Conservation (phyloP, 2,113 vertebrate genomes). For the Macrotis lagotis region DNA sequence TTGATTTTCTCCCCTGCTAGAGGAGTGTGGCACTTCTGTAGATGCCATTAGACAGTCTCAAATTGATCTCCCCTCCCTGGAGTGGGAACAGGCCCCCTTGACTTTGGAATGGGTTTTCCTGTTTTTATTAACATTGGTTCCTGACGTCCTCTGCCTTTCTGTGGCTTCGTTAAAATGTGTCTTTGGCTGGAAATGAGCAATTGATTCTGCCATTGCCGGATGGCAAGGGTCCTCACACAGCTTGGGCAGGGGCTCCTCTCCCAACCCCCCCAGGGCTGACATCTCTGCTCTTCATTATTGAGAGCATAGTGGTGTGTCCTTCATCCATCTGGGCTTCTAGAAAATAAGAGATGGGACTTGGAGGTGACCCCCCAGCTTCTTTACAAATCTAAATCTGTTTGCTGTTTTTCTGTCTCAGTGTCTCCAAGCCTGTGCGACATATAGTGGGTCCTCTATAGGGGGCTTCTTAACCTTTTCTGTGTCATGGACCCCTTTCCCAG, state of each 20-base stretch:
- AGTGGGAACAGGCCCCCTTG: neutral
- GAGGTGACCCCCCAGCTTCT: neutral
- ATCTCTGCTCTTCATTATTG: neutral
- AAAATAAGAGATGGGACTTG: neutral
- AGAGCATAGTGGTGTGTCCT: neutral
- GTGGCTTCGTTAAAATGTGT: neutral
- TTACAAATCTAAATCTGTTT: no score
- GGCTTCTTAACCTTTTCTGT: no score
- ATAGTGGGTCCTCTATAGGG: no score
- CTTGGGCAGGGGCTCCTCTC: no score
- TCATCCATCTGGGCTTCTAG: neutral
- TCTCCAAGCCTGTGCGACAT: no score
- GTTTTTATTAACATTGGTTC: no score
- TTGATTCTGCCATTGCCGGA: neutral
- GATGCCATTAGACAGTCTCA: neutral
- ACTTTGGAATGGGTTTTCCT: neutral
- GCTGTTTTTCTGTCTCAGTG: no score
- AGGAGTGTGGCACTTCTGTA: neutral
- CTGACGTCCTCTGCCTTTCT: neutral
- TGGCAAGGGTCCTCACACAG: neutral
- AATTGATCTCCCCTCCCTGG: neutral
- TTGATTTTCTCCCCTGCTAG: neutral
- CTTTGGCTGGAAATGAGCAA: neutral
- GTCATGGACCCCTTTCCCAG: no score
- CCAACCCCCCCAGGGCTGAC: no score